Conservation (phyloP, 2,797 vertebrate species). For the Dallia pectoralis region DNA sequence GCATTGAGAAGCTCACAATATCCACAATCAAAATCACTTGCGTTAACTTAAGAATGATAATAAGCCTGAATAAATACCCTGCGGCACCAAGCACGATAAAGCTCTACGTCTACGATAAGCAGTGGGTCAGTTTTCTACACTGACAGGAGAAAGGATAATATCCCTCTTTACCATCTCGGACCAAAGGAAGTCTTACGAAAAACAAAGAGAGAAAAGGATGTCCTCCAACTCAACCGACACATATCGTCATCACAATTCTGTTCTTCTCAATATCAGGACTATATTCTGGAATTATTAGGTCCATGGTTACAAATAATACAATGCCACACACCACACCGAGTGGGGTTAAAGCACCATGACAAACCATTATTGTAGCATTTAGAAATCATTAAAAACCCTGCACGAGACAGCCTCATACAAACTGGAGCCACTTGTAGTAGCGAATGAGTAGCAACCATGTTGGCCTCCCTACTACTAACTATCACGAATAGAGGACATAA, state of each 20-base stretch:
- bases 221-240: constrained; percentile 6
- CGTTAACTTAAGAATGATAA: constrained; percentile 34
- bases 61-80: constrained; percentile 50
- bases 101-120: constrained; percentile 55
- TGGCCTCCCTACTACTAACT: constrained; percentile 44
- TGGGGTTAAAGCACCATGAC: constrained; percentile 22
- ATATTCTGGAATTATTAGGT: constrained; percentile 21
- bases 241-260: constrained; percentile 14
- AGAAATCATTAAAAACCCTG: constrained; percentile 32
- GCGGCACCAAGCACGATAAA: constrained; percentile 49
- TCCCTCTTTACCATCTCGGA: constrained; percentile 24
- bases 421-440: constrained; percentile 47
- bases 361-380: constrained; percentile 42
- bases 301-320: constrained; percentile 34
- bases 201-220: constrained; percentile 19
- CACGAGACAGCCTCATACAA: constrained; percentile 30
- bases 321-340: constrained; percentile 7
- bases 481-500: constrained; percentile 27
- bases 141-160: constrained; percentile 41
- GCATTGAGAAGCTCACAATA: constrained; percentile 69
- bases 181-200: constrained; percentile 13
- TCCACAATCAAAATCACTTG: constrained; percentile 57
- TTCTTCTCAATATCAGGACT: constrained; percentile 29
- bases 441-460: constrained; percentile 41
- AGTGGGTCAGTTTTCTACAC: constrained; percentile 43